phyloP scores from a whole-genome alignment of 1,140 invertebrate species.

The Drosophila ironensis region DNA sequence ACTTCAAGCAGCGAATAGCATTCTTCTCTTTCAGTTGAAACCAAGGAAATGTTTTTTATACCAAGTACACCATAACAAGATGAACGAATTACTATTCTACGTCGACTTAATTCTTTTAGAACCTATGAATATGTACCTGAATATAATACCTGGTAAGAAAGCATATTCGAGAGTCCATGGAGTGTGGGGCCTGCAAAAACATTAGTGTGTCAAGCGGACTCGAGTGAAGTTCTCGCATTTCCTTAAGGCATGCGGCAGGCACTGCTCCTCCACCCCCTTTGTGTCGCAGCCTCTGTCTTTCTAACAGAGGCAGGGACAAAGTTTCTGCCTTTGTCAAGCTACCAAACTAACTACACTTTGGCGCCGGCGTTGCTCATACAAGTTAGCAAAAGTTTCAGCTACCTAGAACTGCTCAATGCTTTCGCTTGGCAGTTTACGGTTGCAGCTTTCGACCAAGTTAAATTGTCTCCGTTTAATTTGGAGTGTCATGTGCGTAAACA shows the following conservation, averaged over 20 bases:
- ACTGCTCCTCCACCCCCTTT: not conserved
- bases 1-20: not conserved
- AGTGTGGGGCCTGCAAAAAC: conserved; percentile 12
- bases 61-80: no score
- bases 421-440: conserved; percentile 17
- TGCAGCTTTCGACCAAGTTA: conserved; percentile 41
- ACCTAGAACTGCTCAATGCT: conserved; percentile 18
- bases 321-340: conserved; percentile 19
- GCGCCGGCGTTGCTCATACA: conserved; percentile 10
- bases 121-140: no score
- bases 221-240: conserved; percentile 46
- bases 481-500: not conserved
- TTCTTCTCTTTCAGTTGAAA: not conserved
- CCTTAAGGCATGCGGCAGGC: conserved; percentile 41
- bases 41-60: not conserved
- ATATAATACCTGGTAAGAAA: no score
- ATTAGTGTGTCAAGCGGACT: conserved; percentile 18
- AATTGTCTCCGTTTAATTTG: conserved; percentile 40
- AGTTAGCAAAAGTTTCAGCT: conserved; percentile 30
- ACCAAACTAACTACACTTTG: conserved; percentile 35
- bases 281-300: not conserved
- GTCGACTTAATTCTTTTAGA: no score
- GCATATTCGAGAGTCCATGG: not conserved
- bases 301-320: conserved; percentile 4
- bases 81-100: no score